Evolutionary conservation across 2,888 invertebrate species (phyloP).

Genomic region (Melanchra persicariae): DNA sequence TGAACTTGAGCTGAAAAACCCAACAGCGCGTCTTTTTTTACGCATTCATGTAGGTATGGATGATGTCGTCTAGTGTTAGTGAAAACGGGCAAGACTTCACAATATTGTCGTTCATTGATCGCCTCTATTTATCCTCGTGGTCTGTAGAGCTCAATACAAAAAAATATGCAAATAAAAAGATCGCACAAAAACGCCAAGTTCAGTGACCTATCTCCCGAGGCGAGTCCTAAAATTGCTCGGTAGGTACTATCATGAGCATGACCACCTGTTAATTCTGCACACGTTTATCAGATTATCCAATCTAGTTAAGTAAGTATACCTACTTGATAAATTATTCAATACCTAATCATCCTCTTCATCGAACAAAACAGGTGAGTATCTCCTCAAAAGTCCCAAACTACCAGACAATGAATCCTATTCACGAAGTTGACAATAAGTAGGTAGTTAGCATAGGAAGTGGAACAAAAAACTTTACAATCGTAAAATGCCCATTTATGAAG

Average conservation of each 20-base stretch:
- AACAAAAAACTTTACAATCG: background rate
- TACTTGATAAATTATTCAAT: constrained; percentile 23
- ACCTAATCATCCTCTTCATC: background rate
- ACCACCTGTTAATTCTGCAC: constrained; percentile 22
- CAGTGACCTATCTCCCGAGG: constrained; percentile 33
- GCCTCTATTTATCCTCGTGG: background rate
- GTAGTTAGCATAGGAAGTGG: background rate
- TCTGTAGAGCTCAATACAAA: background rate
- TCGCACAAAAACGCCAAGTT: constrained; percentile 45
- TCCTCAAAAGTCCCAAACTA: background rate
- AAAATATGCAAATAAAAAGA: constrained; percentile 18
- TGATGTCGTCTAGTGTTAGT: background rate
- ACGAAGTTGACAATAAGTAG: background rate
- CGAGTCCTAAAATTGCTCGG: constrained; percentile 17
- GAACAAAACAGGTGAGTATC: too few species aligned
- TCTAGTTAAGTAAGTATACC: background rate
- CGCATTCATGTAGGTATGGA: too few species aligned
- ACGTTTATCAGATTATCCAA: constrained; percentile 33
- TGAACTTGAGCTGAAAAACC: too few species aligned
- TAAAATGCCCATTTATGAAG: background rate
- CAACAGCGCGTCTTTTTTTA: too few species aligned
- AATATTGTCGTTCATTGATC: background rate
- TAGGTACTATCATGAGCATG: background rate
- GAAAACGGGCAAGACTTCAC: background rate
- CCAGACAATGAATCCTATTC: too few species aligned